Conservation (phyloP, 2,113 vertebrate species). For the Pedionomus torquatus region DNA sequence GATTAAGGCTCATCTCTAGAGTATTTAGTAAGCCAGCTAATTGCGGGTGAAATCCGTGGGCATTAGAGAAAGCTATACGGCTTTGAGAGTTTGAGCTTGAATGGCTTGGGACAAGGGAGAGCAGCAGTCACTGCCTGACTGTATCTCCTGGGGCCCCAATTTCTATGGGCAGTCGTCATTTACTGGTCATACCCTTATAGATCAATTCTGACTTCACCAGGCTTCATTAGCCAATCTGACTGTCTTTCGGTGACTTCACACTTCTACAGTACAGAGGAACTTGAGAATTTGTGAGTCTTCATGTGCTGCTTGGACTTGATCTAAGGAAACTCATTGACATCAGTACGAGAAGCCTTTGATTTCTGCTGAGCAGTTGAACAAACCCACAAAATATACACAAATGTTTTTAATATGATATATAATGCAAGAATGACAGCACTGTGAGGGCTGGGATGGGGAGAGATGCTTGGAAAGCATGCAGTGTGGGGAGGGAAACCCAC, state of each 20-base stretch:
- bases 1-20: conserved; percentile 25
- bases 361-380: not conserved
- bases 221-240: not conserved
- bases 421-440: fast-evolving
- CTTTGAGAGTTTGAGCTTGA: not conserved
- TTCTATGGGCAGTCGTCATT: not conserved
- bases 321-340: not conserved
- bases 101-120: not conserved
- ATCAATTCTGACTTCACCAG: not conserved
- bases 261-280: not conserved
- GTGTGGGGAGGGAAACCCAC: not conserved
- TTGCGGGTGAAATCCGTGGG: not conserved
- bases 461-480: fast-evolving
- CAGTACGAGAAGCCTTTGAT: not conserved
- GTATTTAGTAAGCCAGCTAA: conserved; percentile 12
- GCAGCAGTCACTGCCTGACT: not conserved
- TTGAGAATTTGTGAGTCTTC: not conserved
- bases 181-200: not conserved
- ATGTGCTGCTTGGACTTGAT: not conserved
- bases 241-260: not conserved
- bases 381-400: fast-evolving
- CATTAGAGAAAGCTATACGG: not conserved
- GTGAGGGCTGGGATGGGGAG: not conserved
- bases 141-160: not conserved
- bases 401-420: fast-evolving